Conservation (phyloP, 2,888 invertebrate genomes). For the Eretmocerus hayati region DNA sequence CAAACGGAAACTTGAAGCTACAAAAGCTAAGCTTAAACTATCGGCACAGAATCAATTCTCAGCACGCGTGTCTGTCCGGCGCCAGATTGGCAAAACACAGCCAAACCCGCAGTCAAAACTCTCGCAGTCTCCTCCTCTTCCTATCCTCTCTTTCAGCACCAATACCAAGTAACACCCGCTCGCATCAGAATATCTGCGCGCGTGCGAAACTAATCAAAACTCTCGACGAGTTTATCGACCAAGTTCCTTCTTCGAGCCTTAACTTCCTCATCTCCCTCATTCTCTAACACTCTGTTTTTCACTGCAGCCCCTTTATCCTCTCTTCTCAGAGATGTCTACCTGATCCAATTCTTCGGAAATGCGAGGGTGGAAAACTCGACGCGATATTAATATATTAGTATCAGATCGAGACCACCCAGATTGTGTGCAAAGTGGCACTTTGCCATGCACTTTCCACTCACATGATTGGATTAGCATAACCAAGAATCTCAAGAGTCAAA, state of each 20-base stretch:
- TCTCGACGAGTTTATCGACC: conserved; percentile 7
- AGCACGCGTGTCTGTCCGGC: conserved; percentile 17
- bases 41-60: too few species aligned
- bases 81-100: conserved; percentile 15
- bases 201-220: conserved; percentile 5
- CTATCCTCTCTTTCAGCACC: too few species aligned
- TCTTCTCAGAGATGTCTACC: too few species aligned
- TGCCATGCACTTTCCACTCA: background rate
- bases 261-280: background rate
- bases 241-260: background rate
- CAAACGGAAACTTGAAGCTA: too few species aligned
- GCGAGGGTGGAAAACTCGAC: conserved; percentile 4
- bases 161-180: conserved; percentile 5
- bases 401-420: background rate
- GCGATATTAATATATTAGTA: too few species aligned
- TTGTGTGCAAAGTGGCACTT: too few species aligned
- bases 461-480: too few species aligned
- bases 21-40: too few species aligned
- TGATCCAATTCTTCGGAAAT: conserved; percentile 8
- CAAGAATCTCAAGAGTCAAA: too few species aligned
- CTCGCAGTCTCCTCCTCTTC: too few species aligned
- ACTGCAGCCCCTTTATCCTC: background rate
- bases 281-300: background rate
- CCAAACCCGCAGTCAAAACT: conserved; percentile 14
- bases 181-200: background rate